These are phyloP conservation scores for Drosophila parvula DNA, from an alignment of 1,140 invertebrate genomes.

Conservation along the genomic window DNA sequence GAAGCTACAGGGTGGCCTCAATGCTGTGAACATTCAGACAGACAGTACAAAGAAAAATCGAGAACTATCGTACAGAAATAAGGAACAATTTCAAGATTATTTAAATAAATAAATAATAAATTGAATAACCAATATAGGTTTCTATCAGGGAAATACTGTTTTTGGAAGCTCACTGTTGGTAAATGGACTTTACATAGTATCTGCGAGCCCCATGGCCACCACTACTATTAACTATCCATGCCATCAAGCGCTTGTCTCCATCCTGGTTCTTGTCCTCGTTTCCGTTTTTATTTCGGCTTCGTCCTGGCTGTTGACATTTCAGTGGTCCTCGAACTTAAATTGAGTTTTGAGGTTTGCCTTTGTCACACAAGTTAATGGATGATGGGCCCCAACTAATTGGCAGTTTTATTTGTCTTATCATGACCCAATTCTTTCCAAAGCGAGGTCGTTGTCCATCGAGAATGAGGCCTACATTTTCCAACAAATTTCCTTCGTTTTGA, in stretches of 20 bases:
- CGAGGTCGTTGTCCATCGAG: conserved; percentile 53
- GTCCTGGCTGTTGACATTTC: conserved; percentile 52
- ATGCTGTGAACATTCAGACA: background rate
- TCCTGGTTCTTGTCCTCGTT: conserved; percentile 8
- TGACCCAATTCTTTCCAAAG: conserved; percentile 52
- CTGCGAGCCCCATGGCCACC: background rate
- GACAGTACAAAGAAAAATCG: background rate
- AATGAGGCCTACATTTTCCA: conserved; percentile 50
- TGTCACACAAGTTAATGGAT: conserved; percentile 52
- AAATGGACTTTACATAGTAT: background rate
- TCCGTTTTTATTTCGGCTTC: conserved; percentile 20
- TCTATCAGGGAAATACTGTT: background rate
- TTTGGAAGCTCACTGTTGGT: background rate
- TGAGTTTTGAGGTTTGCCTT: conserved; percentile 55
- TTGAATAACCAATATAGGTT: too few relatives aligned
- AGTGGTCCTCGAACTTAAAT: conserved; percentile 55
- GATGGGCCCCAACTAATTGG: conserved; percentile 46
- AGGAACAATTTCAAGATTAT: background rate
- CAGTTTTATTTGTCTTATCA: conserved; percentile 58
- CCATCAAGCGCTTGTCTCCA: conserved; percentile 9
- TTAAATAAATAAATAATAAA: too few relatives aligned
- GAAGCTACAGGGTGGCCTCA: conserved; percentile 2
- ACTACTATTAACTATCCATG: background rate
- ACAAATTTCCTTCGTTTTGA: conserved; percentile 39
- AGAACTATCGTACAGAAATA: background rate